Percentiles rank a stretch among this genome's conserved stretches.
These are phyloP conservation scores for Aporophyla nigra DNA, from an alignment of 2,888 invertebrate species.

Conservation along the genomic window DNA sequence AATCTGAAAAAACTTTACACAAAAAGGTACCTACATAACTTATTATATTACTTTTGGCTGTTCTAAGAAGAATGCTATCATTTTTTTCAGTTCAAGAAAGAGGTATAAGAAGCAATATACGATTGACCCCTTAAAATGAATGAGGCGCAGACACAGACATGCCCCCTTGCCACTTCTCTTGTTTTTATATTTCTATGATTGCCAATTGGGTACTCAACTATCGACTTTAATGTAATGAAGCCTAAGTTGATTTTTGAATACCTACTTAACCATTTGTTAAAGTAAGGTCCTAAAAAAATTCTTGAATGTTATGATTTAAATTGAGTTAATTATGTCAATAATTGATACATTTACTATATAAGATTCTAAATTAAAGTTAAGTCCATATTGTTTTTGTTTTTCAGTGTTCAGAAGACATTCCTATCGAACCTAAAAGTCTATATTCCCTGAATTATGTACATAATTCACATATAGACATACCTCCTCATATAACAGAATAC, in stretches of 20 bases:
- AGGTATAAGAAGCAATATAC: too few species aligned
- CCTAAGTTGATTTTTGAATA: background rate
- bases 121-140: too few species aligned
- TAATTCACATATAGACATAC: constrained; percentile 37
- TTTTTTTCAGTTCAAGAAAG: too few species aligned
- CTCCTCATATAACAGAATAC: constrained; percentile 7
- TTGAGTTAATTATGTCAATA: background rate
- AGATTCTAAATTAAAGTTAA: background rate
- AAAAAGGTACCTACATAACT: constrained; percentile 20
- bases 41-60: too few species aligned
- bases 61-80: too few species aligned
- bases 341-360: too few species aligned
- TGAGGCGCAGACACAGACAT: too few species aligned
- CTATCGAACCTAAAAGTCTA: background rate
- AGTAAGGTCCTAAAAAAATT: background rate
- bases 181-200: background rate
- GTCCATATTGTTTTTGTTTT: background rate
- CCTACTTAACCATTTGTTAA: background rate
- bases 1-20: constrained; percentile 15
- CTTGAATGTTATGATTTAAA: too few species aligned
- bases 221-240: background rate
- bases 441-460: constrained; percentile 21
- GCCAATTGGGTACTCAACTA: background rate
- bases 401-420: background rate
- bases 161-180: too few species aligned